Evolutionary conservation across 2,797 vertebrate genomes (phyloP).

Genomic region (Notoglanidium macrostoma): DNA sequence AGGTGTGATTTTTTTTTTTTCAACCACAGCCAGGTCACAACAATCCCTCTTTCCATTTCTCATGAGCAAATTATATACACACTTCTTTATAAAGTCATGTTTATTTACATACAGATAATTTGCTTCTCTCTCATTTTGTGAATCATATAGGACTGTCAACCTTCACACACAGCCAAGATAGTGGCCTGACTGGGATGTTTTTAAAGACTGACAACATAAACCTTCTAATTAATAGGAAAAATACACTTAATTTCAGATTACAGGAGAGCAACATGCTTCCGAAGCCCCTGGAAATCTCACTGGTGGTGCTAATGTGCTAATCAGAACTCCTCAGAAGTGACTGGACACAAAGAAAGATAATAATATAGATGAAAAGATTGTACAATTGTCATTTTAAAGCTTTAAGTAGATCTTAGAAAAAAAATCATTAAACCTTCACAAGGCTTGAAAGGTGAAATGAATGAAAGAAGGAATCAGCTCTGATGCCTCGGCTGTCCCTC

Average conservation of each 20-base stretch:
- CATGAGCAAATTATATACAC: constrained; percentile 10
- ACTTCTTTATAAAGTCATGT: constrained; percentile 8
- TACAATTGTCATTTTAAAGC: neutral
- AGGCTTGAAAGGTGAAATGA: neutral
- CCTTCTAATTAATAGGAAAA: neutral
- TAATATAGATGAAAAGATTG: neutral
- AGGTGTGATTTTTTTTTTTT: constrained; percentile 33
- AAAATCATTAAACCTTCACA: no score
- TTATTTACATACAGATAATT: neutral
- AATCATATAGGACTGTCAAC: no score
- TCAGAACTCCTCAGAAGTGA: neutral
- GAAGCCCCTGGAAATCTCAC: neutral
- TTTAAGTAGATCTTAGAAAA: neutral
- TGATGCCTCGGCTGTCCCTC: neutral
- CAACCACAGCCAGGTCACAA: constrained; percentile 50
- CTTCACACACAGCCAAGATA: neutral
- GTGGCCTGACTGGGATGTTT: neutral
- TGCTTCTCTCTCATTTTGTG: neutral
- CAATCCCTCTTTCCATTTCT: constrained; percentile 33
- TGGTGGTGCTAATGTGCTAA: neutral
- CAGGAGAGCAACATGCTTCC: neutral
- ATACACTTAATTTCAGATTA: neutral
- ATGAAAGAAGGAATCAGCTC: neutral
- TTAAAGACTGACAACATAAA: neutral
- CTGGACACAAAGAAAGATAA: neutral